A percentile compares a stretch with the other conserved stretches of the same genome.
Evolutionary conservation across 1,140 invertebrate species (phyloP).

Genomic region (Halesus radiatus): DNA sequence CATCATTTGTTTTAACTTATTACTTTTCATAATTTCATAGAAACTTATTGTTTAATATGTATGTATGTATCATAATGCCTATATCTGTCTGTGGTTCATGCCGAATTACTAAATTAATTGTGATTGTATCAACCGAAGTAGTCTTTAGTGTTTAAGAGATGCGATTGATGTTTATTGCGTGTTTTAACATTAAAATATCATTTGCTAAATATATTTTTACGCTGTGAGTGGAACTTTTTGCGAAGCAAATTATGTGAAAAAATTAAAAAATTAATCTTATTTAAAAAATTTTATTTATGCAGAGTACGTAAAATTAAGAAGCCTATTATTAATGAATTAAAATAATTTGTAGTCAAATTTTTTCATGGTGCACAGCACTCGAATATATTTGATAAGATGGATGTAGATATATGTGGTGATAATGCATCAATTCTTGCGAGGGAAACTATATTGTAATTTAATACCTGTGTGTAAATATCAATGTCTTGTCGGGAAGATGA

Average conservation of each 20-base stretch:
- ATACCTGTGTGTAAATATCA: too few relatives aligned
- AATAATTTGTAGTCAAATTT: neutral
- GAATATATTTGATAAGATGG: neutral
- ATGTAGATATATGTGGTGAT: neutral
- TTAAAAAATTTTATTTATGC: neutral
- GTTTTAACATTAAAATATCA: neutral
- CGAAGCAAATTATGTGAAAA: neutral
- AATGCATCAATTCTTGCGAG: too few relatives aligned
- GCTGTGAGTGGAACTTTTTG: neutral
- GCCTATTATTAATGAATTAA: neutral
- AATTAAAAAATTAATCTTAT: too few relatives aligned
- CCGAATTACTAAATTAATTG: conserved; percentile 3
- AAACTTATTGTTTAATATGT: too few relatives aligned
- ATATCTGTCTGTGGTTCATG: neutral
- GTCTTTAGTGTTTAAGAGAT: neutral
- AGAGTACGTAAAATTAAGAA: neutral
- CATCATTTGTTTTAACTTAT: too few relatives aligned
- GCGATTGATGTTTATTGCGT: neutral
- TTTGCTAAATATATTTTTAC: neutral
- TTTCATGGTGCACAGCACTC: conserved; percentile 13
- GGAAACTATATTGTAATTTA: too few relatives aligned
- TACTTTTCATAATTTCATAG: too few relatives aligned
- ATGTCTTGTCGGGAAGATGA: too few relatives aligned
- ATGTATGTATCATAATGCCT: too few relatives aligned
- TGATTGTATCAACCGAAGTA: conserved; percentile 33